Percentiles rank a stretch among this genome's conserved stretches.
These are phyloP conservation scores for Physocephala rufipes DNA, from an alignment of 2,888 invertebrate genomes.

Conservation along the genomic window DNA sequence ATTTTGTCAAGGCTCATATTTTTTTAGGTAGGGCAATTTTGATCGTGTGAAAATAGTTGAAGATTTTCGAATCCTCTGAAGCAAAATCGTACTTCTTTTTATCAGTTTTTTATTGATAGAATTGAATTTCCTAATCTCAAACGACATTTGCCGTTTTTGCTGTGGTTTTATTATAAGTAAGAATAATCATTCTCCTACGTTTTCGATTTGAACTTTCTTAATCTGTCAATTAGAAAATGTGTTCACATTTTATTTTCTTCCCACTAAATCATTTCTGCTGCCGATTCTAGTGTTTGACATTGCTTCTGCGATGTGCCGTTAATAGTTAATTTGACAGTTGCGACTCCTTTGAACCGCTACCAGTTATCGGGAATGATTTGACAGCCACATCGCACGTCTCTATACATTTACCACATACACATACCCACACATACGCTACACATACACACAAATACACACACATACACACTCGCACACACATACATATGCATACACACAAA, in stretches of 20 bases:
- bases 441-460: background rate
- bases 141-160: no score
- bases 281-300: background rate
- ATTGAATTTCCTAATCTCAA: no score
- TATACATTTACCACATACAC: background rate
- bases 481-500: background rate
- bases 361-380: slow-evolving; percentile 25
- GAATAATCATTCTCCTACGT: no score
- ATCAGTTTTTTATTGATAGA: no score
- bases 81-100: no score
- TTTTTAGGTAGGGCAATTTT: no score
- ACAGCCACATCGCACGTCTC: slow-evolving; percentile 33
- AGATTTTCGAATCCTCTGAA: no score
- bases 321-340: slow-evolving; percentile 27
- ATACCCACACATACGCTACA: background rate
- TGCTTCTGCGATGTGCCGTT: slow-evolving; percentile 26
- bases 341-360: slow-evolving; percentile 1
- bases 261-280: slow-evolving; percentile 9
- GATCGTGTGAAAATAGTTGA: no score
- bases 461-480: background rate
- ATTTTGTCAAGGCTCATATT: no score
- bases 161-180: no score
- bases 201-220: background rate
- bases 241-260: no score
- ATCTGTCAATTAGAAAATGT: no score